Evolutionary conservation across 2,797 vertebrate species (phyloP), one percentile per base, ranked within the genome.

Genomic region (Enteromius treurensis): DNA sequence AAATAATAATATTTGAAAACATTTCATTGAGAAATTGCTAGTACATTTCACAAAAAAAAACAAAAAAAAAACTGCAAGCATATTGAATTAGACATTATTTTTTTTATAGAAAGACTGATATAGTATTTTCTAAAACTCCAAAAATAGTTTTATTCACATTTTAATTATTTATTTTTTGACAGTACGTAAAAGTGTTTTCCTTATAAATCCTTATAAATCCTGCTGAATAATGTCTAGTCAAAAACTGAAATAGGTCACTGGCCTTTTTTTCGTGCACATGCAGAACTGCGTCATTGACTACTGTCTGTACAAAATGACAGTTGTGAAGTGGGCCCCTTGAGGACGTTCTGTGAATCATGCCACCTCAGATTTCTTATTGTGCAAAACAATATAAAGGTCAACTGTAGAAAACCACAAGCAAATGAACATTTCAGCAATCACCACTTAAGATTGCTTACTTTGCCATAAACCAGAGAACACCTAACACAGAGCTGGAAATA

Each of bases 341-440:
- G 53, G 51, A 42, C 3, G 2, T 17, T 23, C 17, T 64, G 34
- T 32, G 80, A 42, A 42, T 69, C 15, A 6, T 4, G 29, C 45
- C 58, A 77, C 23, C 40, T 64, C 60, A 32, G 55, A 62, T 64
- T 84, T 80, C 40, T 3, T 3, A 8, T 55, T 53, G 51, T 70
- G 42, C 34, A 23, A 40, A 81, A 45, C 19, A 45, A 23, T 21
- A 4, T 71, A 23, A 76, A 78, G 19, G 29, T 75, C 74, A 85
- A 51, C 26, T 6, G 58, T 74, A 26, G 34, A 71, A 45, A 73
- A 67, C 26, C 29, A 74, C 65, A 53, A 83, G 42, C 14, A 42
- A 83, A 45, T 37, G 37, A 81, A 75, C 75, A 78, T 70, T 83
- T 83, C 29, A 23, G 42, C 47, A 75, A 80, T 85, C 60, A 60